Evolutionary conservation across 2,797 vertebrate species (phyloP).

Genomic region (Vireo griseus): DNA sequence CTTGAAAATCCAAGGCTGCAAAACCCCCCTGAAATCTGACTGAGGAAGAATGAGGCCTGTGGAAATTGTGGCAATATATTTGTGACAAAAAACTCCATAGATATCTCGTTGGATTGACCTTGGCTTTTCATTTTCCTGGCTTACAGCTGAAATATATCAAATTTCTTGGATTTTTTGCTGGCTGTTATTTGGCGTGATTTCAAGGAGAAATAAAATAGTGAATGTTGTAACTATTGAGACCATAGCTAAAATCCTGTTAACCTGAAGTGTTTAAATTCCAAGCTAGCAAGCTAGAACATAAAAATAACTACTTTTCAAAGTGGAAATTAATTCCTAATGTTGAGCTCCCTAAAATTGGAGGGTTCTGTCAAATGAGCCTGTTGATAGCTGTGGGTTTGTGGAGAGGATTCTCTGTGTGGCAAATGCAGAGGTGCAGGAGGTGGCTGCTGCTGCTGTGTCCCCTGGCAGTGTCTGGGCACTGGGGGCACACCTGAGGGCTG

Average conservation of each 20-base stretch:
- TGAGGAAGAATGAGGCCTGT: not conserved
- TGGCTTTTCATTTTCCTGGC: not conserved
- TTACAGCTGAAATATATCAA: not conserved
- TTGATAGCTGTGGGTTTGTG: not conserved
- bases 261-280: not conserved
- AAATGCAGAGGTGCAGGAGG: not conserved
- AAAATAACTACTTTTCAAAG: not conserved
- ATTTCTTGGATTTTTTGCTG: not conserved
- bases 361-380: not conserved
- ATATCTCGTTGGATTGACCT: fast-evolving
- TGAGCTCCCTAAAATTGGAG: not conserved
- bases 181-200: not conserved
- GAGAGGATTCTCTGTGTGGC: not conserved
- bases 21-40: not conserved
- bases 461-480: not conserved
- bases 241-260: not conserved
- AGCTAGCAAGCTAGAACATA: not conserved
- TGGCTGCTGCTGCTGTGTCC: not conserved
- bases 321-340: not conserved
- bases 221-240: not conserved
- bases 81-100: not conserved
- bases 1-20: not conserved
- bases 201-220: not conserved
- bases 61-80: not conserved
- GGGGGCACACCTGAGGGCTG: not conserved